Evolutionary conservation across 2,113 vertebrate species (phyloP).

Genomic region (Stomatorhinus ivindoensis): DNA sequence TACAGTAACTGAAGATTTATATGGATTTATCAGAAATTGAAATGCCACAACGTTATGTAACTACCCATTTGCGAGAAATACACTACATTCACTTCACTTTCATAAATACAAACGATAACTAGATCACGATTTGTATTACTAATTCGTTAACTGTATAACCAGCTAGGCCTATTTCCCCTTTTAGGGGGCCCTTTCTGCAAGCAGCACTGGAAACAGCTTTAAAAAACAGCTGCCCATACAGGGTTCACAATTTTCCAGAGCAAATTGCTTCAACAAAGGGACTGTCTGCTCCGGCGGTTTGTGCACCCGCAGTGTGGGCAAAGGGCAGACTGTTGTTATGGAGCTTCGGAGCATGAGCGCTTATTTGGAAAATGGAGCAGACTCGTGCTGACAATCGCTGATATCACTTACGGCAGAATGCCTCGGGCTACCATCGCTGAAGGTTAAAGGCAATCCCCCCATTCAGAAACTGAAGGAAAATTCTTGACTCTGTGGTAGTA

Average conservation of each 20-base stretch:
- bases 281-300: not conserved
- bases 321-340: not conserved
- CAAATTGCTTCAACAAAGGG: not conserved
- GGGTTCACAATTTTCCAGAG: not conserved
- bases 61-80: not conserved
- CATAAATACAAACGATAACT: not conserved
- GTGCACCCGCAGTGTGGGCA: not conserved
- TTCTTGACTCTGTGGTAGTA: not conserved
- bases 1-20: not conserved
- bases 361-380: conserved; percentile 1
- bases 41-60: not conserved
- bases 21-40: not conserved
- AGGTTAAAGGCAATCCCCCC: not conserved
- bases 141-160: not conserved
- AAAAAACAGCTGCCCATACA: not conserved
- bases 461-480: not conserved
- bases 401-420: not conserved
- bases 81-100: not conserved
- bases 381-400: not conserved
- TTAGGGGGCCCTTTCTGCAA: not conserved
- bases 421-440: not conserved
- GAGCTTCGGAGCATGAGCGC: not conserved
- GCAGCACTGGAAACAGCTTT: not conserved
- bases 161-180: not conserved
- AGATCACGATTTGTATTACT: not conserved